Evolutionary conservation across 2,888 invertebrate species (phyloP).

Genomic region (Chironomus tentans): DNA sequence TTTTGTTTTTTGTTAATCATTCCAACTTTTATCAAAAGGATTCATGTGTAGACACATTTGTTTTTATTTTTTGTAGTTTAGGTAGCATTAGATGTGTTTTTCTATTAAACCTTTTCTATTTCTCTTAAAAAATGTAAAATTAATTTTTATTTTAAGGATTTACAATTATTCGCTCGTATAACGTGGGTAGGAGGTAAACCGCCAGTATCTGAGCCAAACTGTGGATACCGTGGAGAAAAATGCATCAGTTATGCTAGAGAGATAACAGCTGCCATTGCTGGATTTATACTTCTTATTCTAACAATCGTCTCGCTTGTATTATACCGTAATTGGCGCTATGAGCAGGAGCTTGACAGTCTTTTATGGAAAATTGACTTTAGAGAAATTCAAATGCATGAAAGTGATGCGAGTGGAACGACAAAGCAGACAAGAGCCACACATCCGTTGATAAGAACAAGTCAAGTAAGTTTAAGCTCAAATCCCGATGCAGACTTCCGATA

Average conservation of each 20-base stretch:
- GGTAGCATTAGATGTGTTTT: background rate
- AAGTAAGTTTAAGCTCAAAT: slow-evolving; percentile 86
- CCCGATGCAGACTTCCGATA: slow-evolving; percentile 84
- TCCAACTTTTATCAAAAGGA: background rate
- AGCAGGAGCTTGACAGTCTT: slow-evolving; percentile 84
- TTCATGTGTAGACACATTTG: no score
- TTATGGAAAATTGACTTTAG: slow-evolving; percentile 91
- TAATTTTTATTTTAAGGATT: slow-evolving; percentile 48
- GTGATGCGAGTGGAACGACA: slow-evolving; percentile 39
- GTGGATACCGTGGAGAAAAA: slow-evolving; percentile 84
- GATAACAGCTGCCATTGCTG: slow-evolving; percentile 71
- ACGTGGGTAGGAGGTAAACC: slow-evolving; percentile 69
- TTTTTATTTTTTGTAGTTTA: no score
- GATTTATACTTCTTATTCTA: slow-evolving; percentile 62
- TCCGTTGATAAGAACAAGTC: slow-evolving; percentile 68
- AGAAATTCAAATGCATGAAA: slow-evolving; percentile 68
- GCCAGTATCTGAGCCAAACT: slow-evolving; percentile 76
- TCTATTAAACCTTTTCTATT: background rate
- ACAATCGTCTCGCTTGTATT: slow-evolving; percentile 64
- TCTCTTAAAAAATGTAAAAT: background rate
- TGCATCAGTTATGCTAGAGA: slow-evolving; percentile 85
- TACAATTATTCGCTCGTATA: slow-evolving; percentile 61
- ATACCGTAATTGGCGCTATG: slow-evolving; percentile 87
- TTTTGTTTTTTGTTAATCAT: background rate
- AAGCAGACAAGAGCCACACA: slow-evolving; percentile 45